phyloP scores from a whole-genome alignment of 2,888 invertebrate genomes.

The Ptychoptera albimana region DNA sequence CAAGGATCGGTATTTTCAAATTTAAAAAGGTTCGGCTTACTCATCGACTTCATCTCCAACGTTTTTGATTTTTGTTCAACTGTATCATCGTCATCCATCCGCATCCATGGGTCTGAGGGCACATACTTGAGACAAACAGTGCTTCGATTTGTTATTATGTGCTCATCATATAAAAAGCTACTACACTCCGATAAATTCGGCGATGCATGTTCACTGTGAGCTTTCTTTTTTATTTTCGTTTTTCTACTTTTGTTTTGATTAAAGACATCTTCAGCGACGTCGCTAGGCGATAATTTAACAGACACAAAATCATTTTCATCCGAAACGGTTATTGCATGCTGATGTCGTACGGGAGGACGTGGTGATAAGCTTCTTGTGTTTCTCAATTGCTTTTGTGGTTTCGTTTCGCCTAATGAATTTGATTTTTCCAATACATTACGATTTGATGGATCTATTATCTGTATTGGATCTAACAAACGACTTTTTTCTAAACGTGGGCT shows the following conservation, averaged over 20 bases:
- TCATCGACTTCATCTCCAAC: too few relatives aligned
- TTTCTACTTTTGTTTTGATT: conserved; percentile 8
- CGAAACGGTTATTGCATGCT: conserved; percentile 18
- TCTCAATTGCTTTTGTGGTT: conserved; percentile 17
- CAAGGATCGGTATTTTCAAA: conserved; percentile 12
- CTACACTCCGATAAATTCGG: conserved; percentile 23
- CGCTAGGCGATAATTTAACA: conserved; percentile 18
- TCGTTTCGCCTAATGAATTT: conserved; percentile 18
- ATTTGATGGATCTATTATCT: conserved; percentile 26
- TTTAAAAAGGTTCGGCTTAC: conserved; percentile 4
- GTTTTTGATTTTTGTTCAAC: too few relatives aligned
- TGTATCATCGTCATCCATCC: conserved; percentile 16
- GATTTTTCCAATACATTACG: conserved; percentile 16
- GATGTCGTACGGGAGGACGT: conserved; percentile 18
- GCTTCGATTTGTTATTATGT: conserved; percentile 16
- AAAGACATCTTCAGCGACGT: conserved; percentile 15
- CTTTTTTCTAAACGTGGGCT: conserved; percentile 29
- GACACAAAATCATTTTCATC: conserved; percentile 18
- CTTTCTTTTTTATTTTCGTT: conserved; percentile 16
- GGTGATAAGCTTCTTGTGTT: conserved; percentile 19
- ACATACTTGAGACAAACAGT: conserved; percentile 24
- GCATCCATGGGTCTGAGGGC: conserved; percentile 29
- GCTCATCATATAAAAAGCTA: conserved; percentile 17
- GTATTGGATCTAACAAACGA: conserved; percentile 31
- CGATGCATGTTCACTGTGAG: conserved; percentile 30